Percentiles rank a stretch among this genome's conserved stretches.
These are phyloP conservation scores for Temnothorax ravouxi DNA, from an alignment of 2,888 invertebrate genomes.

Conservation along the genomic window DNA sequence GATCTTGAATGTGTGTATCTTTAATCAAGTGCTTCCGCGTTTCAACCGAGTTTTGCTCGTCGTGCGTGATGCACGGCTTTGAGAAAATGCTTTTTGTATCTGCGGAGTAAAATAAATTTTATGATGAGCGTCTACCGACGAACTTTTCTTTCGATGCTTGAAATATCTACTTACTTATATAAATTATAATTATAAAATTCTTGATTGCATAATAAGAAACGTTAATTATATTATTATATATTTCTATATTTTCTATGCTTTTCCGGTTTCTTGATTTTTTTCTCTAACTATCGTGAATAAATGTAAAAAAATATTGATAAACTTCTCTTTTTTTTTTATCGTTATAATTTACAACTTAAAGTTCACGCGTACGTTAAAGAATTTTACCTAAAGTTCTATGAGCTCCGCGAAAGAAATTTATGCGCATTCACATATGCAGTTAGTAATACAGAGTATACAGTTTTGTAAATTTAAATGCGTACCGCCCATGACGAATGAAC, in stretches of 20 bases:
- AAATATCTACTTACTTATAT: neutral
- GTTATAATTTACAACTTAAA: neutral
- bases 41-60: slow-evolving; percentile 9
- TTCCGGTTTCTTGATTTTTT: neutral
- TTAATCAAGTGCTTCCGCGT: slow-evolving; percentile 45
- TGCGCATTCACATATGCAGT: slow-evolving; percentile 33
- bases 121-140: neutral
- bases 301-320: neutral
- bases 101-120: neutral
- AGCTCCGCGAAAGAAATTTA: slow-evolving; percentile 58
- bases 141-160: neutral
- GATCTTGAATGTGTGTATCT: slow-evolving; percentile 44
- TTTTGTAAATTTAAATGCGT: slow-evolving; percentile 73
- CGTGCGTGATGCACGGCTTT: slow-evolving; percentile 31
- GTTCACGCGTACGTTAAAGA: neutral
- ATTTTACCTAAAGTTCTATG: slow-evolving; percentile 25
- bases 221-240: neutral
- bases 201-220: neutral
- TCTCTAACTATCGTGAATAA: neutral
- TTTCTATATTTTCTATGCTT: neutral
- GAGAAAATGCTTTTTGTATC: slow-evolving; percentile 14
- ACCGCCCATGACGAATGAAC: slow-evolving; percentile 67
- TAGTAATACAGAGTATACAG: slow-evolving; percentile 62
- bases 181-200: neutral
- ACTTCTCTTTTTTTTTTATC: slow-evolving; percentile 9